phyloP scores from a whole-genome alignment of 2,888 invertebrate species.

The Agrochola circellaris region DNA sequence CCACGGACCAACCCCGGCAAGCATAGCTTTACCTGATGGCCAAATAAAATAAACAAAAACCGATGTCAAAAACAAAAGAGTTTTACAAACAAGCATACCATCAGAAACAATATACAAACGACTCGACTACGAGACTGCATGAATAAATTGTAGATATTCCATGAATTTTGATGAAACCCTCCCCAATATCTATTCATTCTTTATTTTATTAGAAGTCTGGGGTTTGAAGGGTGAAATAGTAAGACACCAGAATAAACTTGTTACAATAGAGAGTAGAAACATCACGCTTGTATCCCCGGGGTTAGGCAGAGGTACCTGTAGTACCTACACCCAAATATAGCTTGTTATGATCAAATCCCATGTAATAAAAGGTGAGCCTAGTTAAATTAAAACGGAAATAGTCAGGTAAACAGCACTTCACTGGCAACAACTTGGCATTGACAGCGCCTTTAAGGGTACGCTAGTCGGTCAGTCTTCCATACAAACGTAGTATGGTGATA shows the following conservation, averaged over 20 bases:
- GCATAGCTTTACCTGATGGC: no score
- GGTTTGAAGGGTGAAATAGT: not conserved
- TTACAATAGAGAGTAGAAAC: not conserved
- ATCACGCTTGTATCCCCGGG: not conserved
- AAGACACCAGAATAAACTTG: not conserved
- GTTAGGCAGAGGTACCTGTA: not conserved
- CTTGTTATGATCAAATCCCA: not conserved
- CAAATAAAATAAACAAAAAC: not conserved
- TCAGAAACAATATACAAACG: constrained; percentile 47
- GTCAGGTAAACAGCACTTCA: no score
- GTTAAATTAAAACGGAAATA: no score
- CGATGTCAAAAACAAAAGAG: not conserved
- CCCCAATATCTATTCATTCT: constrained; percentile 41
- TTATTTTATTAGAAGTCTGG: constrained; percentile 51
- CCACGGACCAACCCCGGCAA: no score
- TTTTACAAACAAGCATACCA: constrained; percentile 12
- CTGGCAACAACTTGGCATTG: no score
- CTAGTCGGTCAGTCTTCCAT: no score
- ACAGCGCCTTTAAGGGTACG: no score
- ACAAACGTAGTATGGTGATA: no score
- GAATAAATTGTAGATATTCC: constrained; percentile 55
- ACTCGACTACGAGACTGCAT: constrained; percentile 49
- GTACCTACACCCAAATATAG: no score
- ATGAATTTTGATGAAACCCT: constrained; percentile 59
- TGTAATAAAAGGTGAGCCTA: no score